phyloP scores from a whole-genome alignment of 2,888 invertebrate genomes.

The Oligia latruncula region DNA sequence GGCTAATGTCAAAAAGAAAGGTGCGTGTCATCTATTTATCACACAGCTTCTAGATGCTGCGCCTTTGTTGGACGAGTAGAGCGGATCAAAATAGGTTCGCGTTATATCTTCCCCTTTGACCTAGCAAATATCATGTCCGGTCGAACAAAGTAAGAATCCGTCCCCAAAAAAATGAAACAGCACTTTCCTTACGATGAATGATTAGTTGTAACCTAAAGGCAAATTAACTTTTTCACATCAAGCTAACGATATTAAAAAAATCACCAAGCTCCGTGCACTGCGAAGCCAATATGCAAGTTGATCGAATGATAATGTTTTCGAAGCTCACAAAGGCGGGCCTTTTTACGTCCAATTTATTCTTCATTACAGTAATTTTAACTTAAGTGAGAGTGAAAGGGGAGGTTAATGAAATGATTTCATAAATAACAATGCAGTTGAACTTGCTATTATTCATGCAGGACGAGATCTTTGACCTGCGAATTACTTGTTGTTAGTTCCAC shows the following conservation, averaged over 20 bases:
- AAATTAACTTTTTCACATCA: neutral
- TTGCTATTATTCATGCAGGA: conserved; percentile 14
- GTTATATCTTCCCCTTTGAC: neutral
- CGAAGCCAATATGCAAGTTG: conserved; percentile 45
- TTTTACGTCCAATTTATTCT: conserved; percentile 64
- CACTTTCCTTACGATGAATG: neutral
- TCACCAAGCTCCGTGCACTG: conserved; percentile 10
- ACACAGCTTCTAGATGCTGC: neutral
- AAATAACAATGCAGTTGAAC: conserved; percentile 38
- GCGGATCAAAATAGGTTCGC: neutral
- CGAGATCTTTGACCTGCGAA: conserved; percentile 31
- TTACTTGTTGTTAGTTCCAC: neutral
- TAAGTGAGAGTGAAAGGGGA: conserved; percentile 46
- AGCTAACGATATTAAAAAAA: conserved; percentile 18
- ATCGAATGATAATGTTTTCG: conserved; percentile 62
- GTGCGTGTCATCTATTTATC: neutral
- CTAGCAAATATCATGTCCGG: neutral
- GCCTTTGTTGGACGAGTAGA: neutral
- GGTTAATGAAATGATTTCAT: conserved; percentile 48
- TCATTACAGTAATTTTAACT: conserved; percentile 55
- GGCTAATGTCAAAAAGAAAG: neutral
- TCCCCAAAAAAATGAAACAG: neutral
- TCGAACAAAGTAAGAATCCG: neutral
- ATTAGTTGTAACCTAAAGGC: neutral
- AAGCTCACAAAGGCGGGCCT: conserved; percentile 53